Conservation (phyloP, 2,113 vertebrate genomes). For the Chloropsis hardwickii region DNA sequence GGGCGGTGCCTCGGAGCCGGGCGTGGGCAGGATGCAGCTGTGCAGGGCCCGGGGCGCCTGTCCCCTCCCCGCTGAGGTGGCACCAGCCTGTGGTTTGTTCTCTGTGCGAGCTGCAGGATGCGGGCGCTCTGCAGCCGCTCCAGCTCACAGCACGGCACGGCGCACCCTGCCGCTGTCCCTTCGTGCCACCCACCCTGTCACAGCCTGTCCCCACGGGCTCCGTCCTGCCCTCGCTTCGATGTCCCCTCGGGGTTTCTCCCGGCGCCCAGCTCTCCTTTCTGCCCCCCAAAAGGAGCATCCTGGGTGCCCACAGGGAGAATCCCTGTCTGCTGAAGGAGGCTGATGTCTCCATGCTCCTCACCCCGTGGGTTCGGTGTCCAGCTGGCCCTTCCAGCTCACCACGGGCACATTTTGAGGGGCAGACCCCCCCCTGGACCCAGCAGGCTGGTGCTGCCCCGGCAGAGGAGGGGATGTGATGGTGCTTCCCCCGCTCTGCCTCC, state of each 20-base stretch:
- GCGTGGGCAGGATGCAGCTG: background rate
- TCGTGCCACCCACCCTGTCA: background rate
- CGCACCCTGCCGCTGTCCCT: background rate
- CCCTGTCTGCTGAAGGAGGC: background rate
- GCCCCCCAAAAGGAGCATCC: background rate
- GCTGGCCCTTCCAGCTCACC: background rate
- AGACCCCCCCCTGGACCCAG: background rate
- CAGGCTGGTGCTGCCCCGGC: background rate
- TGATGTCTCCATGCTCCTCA: background rate
- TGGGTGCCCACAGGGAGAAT: background rate
- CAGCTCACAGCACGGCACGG: rapidly evolving
- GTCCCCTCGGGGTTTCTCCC: background rate
- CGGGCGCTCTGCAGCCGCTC: background rate
- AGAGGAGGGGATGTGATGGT: rapidly evolving
- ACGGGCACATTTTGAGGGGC: background rate
- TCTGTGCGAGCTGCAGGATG: background rate
- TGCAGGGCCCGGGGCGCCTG: background rate
- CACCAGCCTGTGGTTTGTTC: background rate
- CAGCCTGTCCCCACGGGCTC: background rate
- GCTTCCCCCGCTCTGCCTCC: background rate
- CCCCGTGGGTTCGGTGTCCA: rapidly evolving
- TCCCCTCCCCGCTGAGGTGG: background rate
- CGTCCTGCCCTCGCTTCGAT: background rate
- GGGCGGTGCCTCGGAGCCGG: background rate
- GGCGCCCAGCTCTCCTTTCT: background rate